Conservation (phyloP, 2,888 invertebrate species). For the Trissoscelio sp. region DNA sequence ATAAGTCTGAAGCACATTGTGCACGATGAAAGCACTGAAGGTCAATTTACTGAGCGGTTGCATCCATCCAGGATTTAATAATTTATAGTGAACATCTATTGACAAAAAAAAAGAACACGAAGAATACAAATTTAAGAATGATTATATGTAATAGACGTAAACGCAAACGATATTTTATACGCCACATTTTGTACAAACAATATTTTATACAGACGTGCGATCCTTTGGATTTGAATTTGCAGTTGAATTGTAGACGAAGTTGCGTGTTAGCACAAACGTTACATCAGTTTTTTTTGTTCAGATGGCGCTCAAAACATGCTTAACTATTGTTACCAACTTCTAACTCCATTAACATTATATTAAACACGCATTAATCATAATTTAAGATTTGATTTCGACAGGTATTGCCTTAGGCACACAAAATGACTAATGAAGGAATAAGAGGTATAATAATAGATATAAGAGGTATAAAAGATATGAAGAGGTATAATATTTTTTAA, state of each 20-base stretch:
- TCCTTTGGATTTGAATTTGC: constrained; percentile 54
- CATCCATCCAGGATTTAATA: constrained; percentile 74
- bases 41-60: constrained; percentile 76
- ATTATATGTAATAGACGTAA: constrained; percentile 43
- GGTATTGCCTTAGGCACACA: too few species aligned
- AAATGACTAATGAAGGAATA: too few species aligned
- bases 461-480: too few species aligned
- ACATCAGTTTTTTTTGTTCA: constrained; percentile 17
- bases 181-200: constrained; percentile 59
- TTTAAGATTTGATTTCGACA: not conserved
- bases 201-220: constrained; percentile 53
- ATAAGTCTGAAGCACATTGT: constrained; percentile 74
- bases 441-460: too few species aligned
- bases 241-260: constrained; percentile 40
- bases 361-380: not conserved
- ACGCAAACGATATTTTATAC: constrained; percentile 55
- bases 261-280: constrained; percentile 44
- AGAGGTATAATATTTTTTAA: too few species aligned
- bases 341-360: not conserved
- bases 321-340: constrained; percentile 14
- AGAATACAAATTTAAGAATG: constrained; percentile 31
- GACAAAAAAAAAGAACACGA: constrained; percentile 27
- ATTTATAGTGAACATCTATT: constrained; percentile 75
- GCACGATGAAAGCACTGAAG: constrained; percentile 75
- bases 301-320: constrained; percentile 19